Conservation (phyloP, 1,140 invertebrate genomes). For the Caligus rogercresseyi region DNA sequence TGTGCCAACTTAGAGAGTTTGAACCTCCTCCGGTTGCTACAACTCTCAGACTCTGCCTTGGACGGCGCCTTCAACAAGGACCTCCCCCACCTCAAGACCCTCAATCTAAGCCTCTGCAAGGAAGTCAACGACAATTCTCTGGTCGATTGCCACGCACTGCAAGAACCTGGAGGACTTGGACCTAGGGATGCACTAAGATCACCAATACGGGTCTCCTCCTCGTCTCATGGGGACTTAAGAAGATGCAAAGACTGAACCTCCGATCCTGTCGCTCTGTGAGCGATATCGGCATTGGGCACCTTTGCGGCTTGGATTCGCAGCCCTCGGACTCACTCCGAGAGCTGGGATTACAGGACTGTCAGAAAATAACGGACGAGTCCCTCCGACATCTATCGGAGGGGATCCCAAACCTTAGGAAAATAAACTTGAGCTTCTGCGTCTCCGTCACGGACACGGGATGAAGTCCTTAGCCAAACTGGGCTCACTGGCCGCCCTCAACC, state of each 20-base stretch:
- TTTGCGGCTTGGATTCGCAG: conserved; percentile 50
- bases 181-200: conserved; percentile 71
- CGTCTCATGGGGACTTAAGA: conserved; percentile 65
- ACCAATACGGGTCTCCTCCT: conserved; percentile 65
- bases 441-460: conserved; percentile 76
- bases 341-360: conserved; percentile 79
- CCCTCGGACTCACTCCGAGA: conserved; percentile 42
- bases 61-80: conserved; percentile 56
- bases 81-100: conserved; percentile 44
- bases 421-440: conserved; percentile 84
- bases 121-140: conserved; percentile 74
- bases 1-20: conserved; percentile 63
- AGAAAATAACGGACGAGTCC: conserved; percentile 74
- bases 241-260: conserved; percentile 60
- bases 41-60: conserved; percentile 63
- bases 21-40: conserved; percentile 80
- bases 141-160: conserved; percentile 60
- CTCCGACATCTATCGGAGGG: conserved; percentile 62
- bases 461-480: conserved; percentile 69
- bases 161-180: conserved; percentile 70
- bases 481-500: conserved; percentile 63
- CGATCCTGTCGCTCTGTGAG: conserved; percentile 79
- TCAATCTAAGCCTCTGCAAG: conserved; percentile 82
- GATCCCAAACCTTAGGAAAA: conserved; percentile 53
- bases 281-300: conserved; percentile 65